Conservation (phyloP, 2,113 vertebrate genomes). For the Pollachius pollachius region DNA sequence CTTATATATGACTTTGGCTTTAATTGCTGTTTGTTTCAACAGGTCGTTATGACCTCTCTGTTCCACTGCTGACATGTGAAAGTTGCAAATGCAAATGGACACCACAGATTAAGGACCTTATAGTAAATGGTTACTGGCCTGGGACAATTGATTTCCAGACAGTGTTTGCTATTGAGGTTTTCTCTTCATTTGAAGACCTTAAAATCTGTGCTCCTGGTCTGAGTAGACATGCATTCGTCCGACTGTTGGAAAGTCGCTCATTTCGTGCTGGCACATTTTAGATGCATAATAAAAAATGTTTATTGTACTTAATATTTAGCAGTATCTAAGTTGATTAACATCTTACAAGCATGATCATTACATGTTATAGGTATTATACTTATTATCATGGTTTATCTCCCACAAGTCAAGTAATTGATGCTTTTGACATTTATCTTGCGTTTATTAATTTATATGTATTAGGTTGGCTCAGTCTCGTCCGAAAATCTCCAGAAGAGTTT, state of each 20-base stretch:
- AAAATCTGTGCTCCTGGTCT: slow-evolving; percentile 13
- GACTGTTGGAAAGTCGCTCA: slow-evolving; percentile 14
- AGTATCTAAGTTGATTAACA: too few species aligned
- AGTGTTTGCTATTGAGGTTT: slow-evolving; percentile 1
- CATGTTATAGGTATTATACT: too few species aligned
- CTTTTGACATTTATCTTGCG: not conserved
- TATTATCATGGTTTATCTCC: too few species aligned
- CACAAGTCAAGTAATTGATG: not conserved
- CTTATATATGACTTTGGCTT: slow-evolving; percentile 2
- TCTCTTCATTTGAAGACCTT: slow-evolving; percentile 6
- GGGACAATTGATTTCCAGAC: slow-evolving; percentile 15
- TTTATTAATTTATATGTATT: slow-evolving; percentile 9
- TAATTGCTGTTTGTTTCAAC: slow-evolving; percentile 13
- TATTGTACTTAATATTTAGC: too few species aligned
- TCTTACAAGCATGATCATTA: too few species aligned
- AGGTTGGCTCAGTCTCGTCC: slow-evolving; percentile 8
- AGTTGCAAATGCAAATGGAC: not conserved
- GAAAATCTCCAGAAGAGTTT: slow-evolving; percentile 12
- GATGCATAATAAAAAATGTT: too few species aligned
- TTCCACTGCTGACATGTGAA: slow-evolving; percentile 16
- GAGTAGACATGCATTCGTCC: slow-evolving; percentile 9
- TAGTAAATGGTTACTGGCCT: slow-evolving; percentile 18
- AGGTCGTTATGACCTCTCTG: slow-evolving; percentile 18
- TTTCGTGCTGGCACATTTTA: slow-evolving; percentile 8
- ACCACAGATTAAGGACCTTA: slow-evolving; percentile 13